phyloP scores from a whole-genome alignment of 2,113 vertebrate species.

The Aptenodytes forsteri region DNA sequence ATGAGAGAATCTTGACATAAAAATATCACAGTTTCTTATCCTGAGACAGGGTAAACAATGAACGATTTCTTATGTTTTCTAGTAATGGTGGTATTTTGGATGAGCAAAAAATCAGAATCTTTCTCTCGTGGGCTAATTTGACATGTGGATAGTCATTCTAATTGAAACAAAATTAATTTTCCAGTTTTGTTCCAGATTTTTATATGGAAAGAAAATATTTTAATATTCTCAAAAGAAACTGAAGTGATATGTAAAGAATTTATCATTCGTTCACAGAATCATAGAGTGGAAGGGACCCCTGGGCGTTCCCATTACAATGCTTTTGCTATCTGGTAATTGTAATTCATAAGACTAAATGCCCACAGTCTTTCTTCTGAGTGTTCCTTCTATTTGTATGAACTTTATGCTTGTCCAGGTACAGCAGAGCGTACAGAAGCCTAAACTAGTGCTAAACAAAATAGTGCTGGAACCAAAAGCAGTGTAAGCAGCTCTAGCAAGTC shows the following conservation, averaged over 20 bases:
- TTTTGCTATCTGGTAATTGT: neutral
- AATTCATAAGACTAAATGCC: neutral
- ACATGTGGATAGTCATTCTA: neutral
- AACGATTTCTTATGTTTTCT: neutral
- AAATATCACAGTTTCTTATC: constrained; percentile 30
- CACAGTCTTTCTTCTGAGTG: neutral
- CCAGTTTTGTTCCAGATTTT: neutral
- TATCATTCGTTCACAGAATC: neutral
- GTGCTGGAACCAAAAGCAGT: neutral
- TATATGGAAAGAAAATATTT: neutral
- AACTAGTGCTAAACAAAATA: neutral
- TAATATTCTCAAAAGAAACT: neutral
- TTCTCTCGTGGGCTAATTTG: neutral
- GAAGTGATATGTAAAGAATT: neutral
- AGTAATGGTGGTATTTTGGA: neutral
- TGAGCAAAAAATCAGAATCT: neutral
- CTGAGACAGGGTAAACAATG: neutral
- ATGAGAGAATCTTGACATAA: neutral
- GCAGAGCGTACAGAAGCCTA: neutral
- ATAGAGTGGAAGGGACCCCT: neutral
- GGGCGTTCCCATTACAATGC: neutral
- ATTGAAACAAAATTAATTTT: neutral
- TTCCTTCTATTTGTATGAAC: neutral
- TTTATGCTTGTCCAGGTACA: neutral
- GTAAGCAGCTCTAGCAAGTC: neutral